Evolutionary conservation across 2,888 invertebrate species (phyloP).

Genomic region (Aethes cnicana): DNA sequence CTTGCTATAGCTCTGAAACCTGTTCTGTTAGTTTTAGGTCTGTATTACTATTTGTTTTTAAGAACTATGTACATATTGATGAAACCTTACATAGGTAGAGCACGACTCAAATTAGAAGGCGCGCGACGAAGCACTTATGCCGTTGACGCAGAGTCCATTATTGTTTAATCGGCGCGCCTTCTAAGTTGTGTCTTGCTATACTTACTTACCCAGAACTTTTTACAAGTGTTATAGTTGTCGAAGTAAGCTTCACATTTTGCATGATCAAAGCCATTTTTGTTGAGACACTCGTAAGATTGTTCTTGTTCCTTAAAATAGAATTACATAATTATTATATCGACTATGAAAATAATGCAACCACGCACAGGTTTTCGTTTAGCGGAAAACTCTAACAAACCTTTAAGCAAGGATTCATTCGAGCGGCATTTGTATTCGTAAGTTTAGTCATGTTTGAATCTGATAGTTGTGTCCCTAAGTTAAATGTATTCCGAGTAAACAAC

Average conservation of each 20-base stretch:
- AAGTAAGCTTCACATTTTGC: constrained; percentile 86
- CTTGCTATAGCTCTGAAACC: too few species aligned
- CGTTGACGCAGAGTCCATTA: too few species aligned
- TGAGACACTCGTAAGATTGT: constrained; percentile 87
- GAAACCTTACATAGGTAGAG: too few species aligned
- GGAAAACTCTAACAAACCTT: constrained; percentile 48
- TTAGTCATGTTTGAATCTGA: constrained; percentile 48
- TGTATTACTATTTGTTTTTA: too few species aligned
- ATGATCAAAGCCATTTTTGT: constrained; percentile 85
- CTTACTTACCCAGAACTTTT: constrained; percentile 89
- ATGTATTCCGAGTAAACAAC: too few species aligned
- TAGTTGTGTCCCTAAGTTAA: not conserved
- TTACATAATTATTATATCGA: constrained; percentile 38
- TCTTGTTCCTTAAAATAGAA: constrained; percentile 85
- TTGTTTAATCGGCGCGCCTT: not conserved
- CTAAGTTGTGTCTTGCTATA: not conserved
- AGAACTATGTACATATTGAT: too few species aligned
- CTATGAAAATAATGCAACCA: constrained; percentile 13
- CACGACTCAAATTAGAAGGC: too few species aligned
- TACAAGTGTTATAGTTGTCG: constrained; percentile 90
- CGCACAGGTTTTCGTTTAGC: constrained; percentile 4
- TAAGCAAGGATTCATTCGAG: constrained; percentile 65
- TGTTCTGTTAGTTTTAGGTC: too few species aligned
- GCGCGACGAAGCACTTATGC: too few species aligned
- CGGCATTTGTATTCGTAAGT: constrained; percentile 59